A percentile compares a stretch with the other conserved stretches of the same genome.
These are phyloP conservation scores for Crocallis elinguaria DNA, from an alignment of 2,888 invertebrate genomes.

Conservation along the genomic window DNA sequence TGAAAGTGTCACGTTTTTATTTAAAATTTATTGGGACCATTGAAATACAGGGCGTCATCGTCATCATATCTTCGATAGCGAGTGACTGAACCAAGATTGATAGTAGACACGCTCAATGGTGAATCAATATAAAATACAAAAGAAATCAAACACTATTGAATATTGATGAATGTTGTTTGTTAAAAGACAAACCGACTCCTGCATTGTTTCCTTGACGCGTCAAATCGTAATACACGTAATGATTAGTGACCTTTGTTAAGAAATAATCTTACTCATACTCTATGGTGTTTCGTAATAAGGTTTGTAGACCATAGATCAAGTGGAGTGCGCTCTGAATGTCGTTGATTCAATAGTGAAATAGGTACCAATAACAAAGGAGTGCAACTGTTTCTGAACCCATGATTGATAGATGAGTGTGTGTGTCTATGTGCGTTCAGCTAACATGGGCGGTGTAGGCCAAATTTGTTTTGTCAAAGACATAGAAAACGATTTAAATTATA, in stretches of 20 bases:
- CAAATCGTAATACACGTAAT: slow-evolving; percentile 31
- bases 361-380: slow-evolving; percentile 28
- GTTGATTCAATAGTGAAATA: slow-evolving; percentile 31
- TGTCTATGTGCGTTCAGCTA: slow-evolving; percentile 5
- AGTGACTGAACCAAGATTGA: slow-evolving; percentile 35
- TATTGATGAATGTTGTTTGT: slow-evolving; percentile 46
- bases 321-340: slow-evolving; percentile 22
- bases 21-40: too few relatives aligned
- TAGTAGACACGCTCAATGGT: slow-evolving; percentile 31
- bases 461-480: slow-evolving; percentile 17
- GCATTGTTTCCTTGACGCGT: slow-evolving; percentile 35
- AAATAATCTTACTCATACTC: slow-evolving; percentile 27
- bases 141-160: slow-evolving; percentile 39
- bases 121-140: slow-evolving; percentile 32
- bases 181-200: slow-evolving; percentile 21
- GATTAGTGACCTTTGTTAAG: slow-evolving; percentile 37
- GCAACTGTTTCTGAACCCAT: slow-evolving; percentile 21
- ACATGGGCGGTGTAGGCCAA: slow-evolving; percentile 12
- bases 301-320: slow-evolving; percentile 34
- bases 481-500: slow-evolving; percentile 2
- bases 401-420: slow-evolving; percentile 31
- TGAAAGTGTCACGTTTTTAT: too few relatives aligned
- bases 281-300: slow-evolving; percentile 33
- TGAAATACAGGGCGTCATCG: too few relatives aligned
- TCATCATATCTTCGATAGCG: too few relatives aligned